Evolutionary conservation across 2,888 invertebrate genomes (phyloP), one percentile per base, ranked within the genome.

Genomic region (Mesorhabditis sp.): DNA sequence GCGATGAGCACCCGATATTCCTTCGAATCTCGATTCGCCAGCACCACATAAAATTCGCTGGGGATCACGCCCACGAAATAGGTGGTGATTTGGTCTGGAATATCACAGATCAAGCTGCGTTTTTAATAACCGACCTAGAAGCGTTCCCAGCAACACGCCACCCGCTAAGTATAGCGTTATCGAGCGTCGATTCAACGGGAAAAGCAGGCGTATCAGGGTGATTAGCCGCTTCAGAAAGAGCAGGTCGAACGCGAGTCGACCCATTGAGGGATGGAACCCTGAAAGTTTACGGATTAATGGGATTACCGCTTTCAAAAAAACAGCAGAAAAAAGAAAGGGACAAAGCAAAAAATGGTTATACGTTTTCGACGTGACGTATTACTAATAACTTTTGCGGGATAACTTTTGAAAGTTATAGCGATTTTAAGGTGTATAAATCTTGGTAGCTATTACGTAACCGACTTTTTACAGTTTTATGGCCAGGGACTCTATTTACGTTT

Each of bases 21-120:
- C 5, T 74, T 68, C n/a, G 71, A 67, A 64, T 85, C 73, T 13
- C 76, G 87, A 42, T 87, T 86, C 4, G 88, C 88, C 63, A 89
- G 83, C 4, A 88, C 87, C 70, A 86, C 86, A 82, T 89, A 89
- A 83, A 87, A 90, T 68, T 87, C 84, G 77, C 89, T 88, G 7
- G 89, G 87, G 64, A 90, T 83, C 45, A 89, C 78, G 4, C 90
- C 90, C 63, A 90, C 88, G 72, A 87, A 86, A 82, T 89, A 89
- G 13, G 88, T 87, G 45, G 89, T 83, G 73, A 87, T 86, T 83
- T 90, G 89, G 76, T 89, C 89, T 88, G 84, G 65, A 83, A 81
- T 0, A 4, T 41, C 6, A 28, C 4, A 50, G 6, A 44, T 63
- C 7, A 43, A 6, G 2, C 13, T 45, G 45, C 43, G 28, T 5